Conservation (phyloP, 2,113 vertebrate genomes). For the Paraplagusia blochii region DNA sequence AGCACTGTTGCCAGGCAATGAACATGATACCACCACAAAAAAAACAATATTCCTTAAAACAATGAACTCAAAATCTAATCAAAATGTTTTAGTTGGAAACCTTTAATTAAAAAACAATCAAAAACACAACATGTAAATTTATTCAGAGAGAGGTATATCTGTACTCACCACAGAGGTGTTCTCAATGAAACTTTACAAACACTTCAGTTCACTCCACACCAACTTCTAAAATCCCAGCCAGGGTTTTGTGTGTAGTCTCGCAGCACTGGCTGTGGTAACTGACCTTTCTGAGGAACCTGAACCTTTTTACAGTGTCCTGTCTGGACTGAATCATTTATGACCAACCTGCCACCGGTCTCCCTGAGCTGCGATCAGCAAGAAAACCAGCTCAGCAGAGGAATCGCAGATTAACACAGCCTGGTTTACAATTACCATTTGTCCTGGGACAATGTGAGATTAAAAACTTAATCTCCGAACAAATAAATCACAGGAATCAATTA, state of each 20-base stretch:
- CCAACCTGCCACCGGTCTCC: conserved; percentile 31
- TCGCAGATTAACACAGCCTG: neutral
- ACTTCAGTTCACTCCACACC: neutral
- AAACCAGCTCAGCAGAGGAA: neutral
- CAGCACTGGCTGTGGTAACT: conserved; percentile 4
- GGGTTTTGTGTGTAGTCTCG: neutral
- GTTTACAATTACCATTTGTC: neutral
- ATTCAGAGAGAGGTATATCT: neutral
- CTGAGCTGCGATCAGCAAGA: conserved; percentile 15
- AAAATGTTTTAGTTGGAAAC: neutral
- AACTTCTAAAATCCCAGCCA: neutral
- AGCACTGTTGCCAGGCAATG: neutral
- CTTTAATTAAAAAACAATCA: neutral
- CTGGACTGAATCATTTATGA: conserved; percentile 67
- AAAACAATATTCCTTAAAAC: neutral
- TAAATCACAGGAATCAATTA: conserved; percentile 3
- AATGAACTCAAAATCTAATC: neutral
- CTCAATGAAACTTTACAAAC: neutral
- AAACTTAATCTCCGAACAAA: too few species aligned
- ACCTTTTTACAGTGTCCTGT: conserved; percentile 37
- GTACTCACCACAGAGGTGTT: conserved; percentile 27
- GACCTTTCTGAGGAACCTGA: neutral
- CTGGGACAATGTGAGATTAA: too few species aligned
- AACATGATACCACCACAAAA: conserved; percentile 21
- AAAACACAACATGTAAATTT: neutral